phyloP scores from a whole-genome alignment of 2,888 invertebrate species.

The Leucoma salicis region DNA sequence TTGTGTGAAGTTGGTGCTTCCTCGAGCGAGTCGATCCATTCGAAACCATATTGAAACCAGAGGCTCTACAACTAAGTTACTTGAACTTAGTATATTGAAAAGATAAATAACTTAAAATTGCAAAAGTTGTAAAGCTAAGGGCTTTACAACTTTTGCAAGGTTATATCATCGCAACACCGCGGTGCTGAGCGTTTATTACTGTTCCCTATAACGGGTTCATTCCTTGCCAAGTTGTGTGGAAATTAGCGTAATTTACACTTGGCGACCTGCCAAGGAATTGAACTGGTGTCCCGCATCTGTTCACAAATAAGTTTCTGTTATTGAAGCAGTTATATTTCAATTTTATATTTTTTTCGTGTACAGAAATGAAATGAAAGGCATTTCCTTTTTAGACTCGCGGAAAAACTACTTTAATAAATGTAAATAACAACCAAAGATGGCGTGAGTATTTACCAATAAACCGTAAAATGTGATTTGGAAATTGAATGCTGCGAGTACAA shows the following conservation, averaged over 20 bases:
- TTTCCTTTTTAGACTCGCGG: no score
- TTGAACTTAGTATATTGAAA: neutral
- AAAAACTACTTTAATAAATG: no score
- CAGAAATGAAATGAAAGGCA: no score
- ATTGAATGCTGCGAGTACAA: no score
- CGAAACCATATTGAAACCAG: no score
- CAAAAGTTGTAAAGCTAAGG: neutral
- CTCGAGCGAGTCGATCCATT: no score
- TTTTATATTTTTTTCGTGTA: neutral
- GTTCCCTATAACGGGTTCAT: slow-evolving; percentile 4
- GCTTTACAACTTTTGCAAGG: neutral
- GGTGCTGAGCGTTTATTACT: neutral
- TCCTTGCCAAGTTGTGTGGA: slow-evolving; percentile 16
- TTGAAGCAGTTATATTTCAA: slow-evolving; percentile 10
- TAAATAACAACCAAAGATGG: no score
- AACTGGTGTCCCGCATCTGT: slow-evolving; percentile 19
- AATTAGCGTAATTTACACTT: slow-evolving; percentile 27
- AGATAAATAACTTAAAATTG: neutral
- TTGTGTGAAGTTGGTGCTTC: no score
- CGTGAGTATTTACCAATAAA: no score
- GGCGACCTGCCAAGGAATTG: slow-evolving; percentile 24
- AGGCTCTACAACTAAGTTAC: no score
- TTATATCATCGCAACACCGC: neutral
- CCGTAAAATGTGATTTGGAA: no score
- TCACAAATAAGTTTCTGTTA: slow-evolving; percentile 11